Evolutionary conservation across 2,113 vertebrate species (phyloP), one percentile per base, ranked within the genome.

Genomic region (human (Homo sapiens)): DNA sequence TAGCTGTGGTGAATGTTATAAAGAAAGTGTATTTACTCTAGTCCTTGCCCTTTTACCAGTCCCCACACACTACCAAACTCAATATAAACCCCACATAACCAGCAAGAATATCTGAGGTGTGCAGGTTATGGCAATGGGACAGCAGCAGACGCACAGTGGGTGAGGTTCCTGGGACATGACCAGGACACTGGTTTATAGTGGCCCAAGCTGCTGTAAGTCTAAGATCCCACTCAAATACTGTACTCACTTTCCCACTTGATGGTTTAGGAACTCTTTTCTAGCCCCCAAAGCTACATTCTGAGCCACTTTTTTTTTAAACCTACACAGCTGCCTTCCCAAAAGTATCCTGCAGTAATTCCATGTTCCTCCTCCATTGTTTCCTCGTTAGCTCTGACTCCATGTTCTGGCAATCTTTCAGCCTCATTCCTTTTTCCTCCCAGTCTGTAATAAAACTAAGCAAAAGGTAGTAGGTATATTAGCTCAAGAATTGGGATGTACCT

Each of bases 401-500:
- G 38, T 82, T 92, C 43, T 40, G 43, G n/a, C 32, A 14, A 61
- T 68, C 61, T 70, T 90, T 93, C 50, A 83, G 55, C 20, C 70
- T 84, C 48, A 38, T 72, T 90, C 23, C 12, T 59, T 61, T 81
- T 64, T 50, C 66, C 70, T 94, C 40, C 38, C 35, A 64, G 66
- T 32, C 70, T 90, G 10, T 84, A 45, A 45, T 61, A 92, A 87
- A 96, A 72, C 38, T 66, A 79, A 96, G 43, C 59, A 70, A 87
- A 92, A 94, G 87, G 43, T 43, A 55, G 70, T 43, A 59, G 11
- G 17, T 61, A 3, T 32, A 13, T 70, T 88, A 81, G 32, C 48
- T 75, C 43, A 66, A 76, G 76, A 72, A 27, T 13, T 38, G 25
- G 61, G 18, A 59, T 25, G 2, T 0, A 23, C n/a, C 59, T 81